Evolutionary conservation across 2,888 invertebrate species (phyloP), one percentile per base, ranked within the genome.

Genomic region (Alloplasta piceator): DNA sequence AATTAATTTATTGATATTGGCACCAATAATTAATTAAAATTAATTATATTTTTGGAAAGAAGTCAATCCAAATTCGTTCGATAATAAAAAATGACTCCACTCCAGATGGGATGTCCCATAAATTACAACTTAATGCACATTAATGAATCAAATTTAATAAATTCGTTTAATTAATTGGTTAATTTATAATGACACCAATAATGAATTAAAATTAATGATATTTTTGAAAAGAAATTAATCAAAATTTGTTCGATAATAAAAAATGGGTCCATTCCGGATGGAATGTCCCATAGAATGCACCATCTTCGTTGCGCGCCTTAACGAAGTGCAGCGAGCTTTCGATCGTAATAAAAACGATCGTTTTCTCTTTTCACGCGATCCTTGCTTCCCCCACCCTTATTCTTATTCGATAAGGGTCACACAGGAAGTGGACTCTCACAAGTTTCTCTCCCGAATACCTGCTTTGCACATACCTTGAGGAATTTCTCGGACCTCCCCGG

Each of bases 401-500:
- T 60, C 43, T 58, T 67, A 41, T 82, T 73, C 74, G 73, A 81
- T 83, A 81, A 82, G 77, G 82, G 83, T 83, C 84, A 81, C 56
- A 55, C 73, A 81, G 81, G 83, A 84, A 83, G 80, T 77, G 6
- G 70, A 74, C 77, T 77, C 77, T 77, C 80, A 81, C 81, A 71
- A 83, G 82, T 83, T 84, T 84, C 83, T 84, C 83, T 79, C 82
- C 71, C 72, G 82, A 82, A 82, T 81, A 77, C 80, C 80, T 64
- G 64, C 76, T 76, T 76, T 38, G 41, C 43, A 39, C 75, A 52
- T 52, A 61, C 46, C 72, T 77, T 76, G 76, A 67, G 77, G 68
- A 66, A 80, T 72, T 71, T 10, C 38, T 14, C 68, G 43, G 58
- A 48, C 50, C 60, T 75, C 43, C 71, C 38, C 41, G 50, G 52